Evolutionary conservation across 2,888 invertebrate species (phyloP).

Genomic region (Amorpha juglandis): DNA sequence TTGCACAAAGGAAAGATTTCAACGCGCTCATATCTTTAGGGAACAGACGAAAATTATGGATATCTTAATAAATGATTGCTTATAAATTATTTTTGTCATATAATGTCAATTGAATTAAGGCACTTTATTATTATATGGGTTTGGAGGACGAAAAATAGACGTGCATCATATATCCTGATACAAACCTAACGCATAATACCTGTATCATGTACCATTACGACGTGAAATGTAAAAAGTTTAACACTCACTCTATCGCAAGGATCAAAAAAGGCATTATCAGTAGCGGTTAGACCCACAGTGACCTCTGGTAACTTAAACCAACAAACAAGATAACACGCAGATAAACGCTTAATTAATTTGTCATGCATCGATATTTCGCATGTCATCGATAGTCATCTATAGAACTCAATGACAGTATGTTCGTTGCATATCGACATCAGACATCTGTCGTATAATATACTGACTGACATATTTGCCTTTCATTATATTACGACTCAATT

Average conservation of each 20-base stretch:
- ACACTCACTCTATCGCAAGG: not conserved
- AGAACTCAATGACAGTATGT: conserved; percentile 26
- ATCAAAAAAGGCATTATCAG: not conserved
- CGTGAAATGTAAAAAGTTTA: not conserved
- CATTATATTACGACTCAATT: conserved; percentile 17
- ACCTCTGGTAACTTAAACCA: conserved; percentile 44
- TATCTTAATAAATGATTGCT: too few relatives aligned
- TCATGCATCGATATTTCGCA: conserved; percentile 39
- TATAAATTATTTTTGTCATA: too few relatives aligned
- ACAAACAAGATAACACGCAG: conserved; percentile 39
- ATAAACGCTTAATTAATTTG: conserved; percentile 47
- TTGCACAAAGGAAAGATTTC: conserved; percentile 8
- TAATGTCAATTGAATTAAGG: too few relatives aligned
- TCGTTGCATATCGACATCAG: conserved; percentile 25
- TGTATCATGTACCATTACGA: not conserved
- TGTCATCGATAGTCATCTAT: conserved; percentile 31
- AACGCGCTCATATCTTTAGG: not conserved
- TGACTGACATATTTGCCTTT: conserved; percentile 25
- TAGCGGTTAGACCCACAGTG: conserved; percentile 26
- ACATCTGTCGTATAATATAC: conserved; percentile 17
- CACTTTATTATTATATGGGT: too few relatives aligned
- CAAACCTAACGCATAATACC: too few relatives aligned
- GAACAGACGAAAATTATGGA: too few relatives aligned
- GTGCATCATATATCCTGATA: too few relatives aligned
- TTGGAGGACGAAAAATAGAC: too few relatives aligned